Percentiles rank a stretch among this genome's conserved stretches.
Evolutionary conservation across 2,113 vertebrate species (phyloP).

Genomic region (Motacilla tschutschensis): DNA sequence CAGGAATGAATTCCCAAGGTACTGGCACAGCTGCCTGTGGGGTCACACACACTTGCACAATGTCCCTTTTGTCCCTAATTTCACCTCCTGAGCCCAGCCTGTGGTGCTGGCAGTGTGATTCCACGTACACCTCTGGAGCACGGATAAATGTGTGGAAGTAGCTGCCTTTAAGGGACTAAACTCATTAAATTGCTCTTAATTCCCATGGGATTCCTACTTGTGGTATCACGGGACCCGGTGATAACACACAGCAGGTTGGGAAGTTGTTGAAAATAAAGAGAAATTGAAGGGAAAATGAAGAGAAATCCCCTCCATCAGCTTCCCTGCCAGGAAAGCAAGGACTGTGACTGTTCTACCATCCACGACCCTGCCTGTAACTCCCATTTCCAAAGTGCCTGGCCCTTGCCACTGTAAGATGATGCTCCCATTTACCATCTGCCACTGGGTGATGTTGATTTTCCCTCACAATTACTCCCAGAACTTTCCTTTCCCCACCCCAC

Average conservation of each 20-base stretch:
- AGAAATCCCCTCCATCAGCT: background rate
- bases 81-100: background rate
- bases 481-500: background rate
- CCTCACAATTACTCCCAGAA: background rate
- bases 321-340: background rate
- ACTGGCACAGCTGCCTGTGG: background rate
- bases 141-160: fast-evolving
- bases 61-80: background rate
- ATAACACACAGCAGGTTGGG: fast-evolving
- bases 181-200: background rate
- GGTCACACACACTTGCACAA: background rate
- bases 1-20: background rate
- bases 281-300: background rate
- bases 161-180: background rate
- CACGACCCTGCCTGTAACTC: background rate
- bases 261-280: background rate
- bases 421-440: background rate
- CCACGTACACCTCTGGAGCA: background rate
- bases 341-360: fast-evolving
- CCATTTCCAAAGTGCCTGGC: background rate
- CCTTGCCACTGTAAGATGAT: background rate
- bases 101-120: background rate
- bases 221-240: background rate
- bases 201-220: fast-evolving
- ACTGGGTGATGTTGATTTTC: background rate